phyloP scores from a whole-genome alignment of 1,140 invertebrate genomes.

The Ceratitis capitata region DNA sequence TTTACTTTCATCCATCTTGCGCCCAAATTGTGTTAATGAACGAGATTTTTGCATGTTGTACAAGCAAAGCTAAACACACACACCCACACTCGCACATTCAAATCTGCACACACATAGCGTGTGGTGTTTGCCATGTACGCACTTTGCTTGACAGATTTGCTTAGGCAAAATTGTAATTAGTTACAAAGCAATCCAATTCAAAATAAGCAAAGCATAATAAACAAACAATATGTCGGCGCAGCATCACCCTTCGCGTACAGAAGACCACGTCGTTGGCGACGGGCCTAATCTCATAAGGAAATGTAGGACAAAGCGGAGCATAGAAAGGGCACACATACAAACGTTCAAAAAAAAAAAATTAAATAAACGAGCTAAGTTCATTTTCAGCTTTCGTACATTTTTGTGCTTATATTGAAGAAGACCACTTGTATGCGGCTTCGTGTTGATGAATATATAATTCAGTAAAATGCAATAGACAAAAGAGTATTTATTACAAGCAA shows the following conservation, averaged over 20 bases:
- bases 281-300: not conserved
- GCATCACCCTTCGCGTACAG: not conserved
- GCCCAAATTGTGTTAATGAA: not conserved
- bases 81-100: not conserved
- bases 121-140: not conserved
- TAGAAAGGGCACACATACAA: not conserved
- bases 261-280: no score
- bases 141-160: not conserved
- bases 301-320: no score
- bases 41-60: not conserved
- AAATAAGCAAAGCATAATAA: conserved; percentile 4
- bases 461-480: no score
- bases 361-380: not conserved
- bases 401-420: no score
- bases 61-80: not conserved
- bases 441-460: no score
- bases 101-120: not conserved
- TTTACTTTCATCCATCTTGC: not conserved
- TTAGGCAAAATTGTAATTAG: conserved; percentile 5
- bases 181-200: conserved; percentile 24
- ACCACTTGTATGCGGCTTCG: no score
- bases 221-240: not conserved
- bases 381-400: no score
- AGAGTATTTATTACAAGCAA: no score
- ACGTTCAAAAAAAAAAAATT: not conserved